These are phyloP conservation scores for Sebastiscus albofasciatus DNA, from an alignment of 2,797 vertebrate species.

Conservation along the genomic window DNA sequence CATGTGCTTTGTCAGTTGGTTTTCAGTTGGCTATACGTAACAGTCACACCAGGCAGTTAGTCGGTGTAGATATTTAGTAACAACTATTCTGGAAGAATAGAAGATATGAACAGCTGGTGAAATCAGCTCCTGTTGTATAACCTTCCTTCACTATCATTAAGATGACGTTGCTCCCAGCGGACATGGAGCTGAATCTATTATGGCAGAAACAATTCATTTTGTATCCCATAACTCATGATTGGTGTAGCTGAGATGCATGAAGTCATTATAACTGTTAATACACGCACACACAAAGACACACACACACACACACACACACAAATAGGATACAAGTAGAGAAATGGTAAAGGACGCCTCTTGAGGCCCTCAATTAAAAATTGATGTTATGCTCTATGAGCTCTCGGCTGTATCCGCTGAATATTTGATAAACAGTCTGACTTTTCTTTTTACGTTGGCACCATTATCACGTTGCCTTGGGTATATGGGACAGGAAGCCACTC, in stretches of 20 bases:
- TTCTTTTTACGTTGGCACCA: slow-evolving; percentile 44
- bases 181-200: slow-evolving; percentile 12
- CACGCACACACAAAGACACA: background rate
- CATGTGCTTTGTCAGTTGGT: too few species aligned
- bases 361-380: slow-evolving; percentile 65
- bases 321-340: slow-evolving; percentile 11
- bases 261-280: slow-evolving; percentile 23
- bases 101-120: background rate
- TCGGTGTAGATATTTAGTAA: too few species aligned
- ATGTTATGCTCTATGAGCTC: slow-evolving; percentile 62
- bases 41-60: too few species aligned
- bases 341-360: slow-evolving; percentile 17
- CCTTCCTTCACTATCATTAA: background rate
- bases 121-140: background rate
- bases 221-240: background rate
- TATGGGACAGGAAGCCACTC: slow-evolving; percentile 68
- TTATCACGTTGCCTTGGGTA: slow-evolving; percentile 42
- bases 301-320: background rate
- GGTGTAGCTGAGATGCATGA: slow-evolving; percentile 8
- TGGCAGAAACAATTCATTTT: slow-evolving; percentile 4
- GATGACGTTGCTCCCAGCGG: background rate
- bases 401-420: slow-evolving; percentile 72
- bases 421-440: slow-evolving; percentile 76
- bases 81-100: too few species aligned
- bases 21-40: too few species aligned